Conservation (phyloP, 2,113 vertebrate species). For the Choloepus hoffmanni region DNA sequence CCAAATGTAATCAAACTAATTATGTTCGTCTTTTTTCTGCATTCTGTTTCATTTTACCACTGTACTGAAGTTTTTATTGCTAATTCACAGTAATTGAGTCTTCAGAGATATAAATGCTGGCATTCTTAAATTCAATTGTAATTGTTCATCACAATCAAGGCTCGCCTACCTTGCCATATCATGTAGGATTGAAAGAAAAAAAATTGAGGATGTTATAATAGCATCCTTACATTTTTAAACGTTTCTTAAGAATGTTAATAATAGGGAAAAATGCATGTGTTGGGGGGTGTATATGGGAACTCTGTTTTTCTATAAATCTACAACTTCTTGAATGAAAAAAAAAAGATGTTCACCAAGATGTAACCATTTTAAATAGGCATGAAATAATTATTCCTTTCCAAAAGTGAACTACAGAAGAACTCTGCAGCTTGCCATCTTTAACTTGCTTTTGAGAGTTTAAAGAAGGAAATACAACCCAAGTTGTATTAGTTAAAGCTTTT, state of each 20-base stretch:
- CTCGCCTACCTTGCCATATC: neutral
- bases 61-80: conserved; percentile 6
- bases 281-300: too few species aligned
- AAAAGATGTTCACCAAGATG: conserved; percentile 24
- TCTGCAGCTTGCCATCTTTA: neutral
- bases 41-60: neutral
- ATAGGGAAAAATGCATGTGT: too few species aligned
- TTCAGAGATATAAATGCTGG: neutral
- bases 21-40: neutral
- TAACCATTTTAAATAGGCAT: conserved; percentile 34
- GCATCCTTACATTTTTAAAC: neutral
- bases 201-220: neutral
- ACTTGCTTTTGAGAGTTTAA: neutral
- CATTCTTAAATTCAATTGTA: conserved; percentile 3
- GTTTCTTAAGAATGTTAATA: neutral
- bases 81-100: neutral
- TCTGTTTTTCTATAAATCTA: too few species aligned
- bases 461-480: too few species aligned
- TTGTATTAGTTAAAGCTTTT: too few species aligned
- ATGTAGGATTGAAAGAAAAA: neutral
- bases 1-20: conserved; percentile 4
- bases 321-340: neutral
- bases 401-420: conserved; percentile 11
- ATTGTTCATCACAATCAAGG: neutral
- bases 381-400: conserved; percentile 40